Evolutionary conservation across 53 echinoderm and acorn worm species (phyloP).

Genomic region (Henricia sp.): DNA sequence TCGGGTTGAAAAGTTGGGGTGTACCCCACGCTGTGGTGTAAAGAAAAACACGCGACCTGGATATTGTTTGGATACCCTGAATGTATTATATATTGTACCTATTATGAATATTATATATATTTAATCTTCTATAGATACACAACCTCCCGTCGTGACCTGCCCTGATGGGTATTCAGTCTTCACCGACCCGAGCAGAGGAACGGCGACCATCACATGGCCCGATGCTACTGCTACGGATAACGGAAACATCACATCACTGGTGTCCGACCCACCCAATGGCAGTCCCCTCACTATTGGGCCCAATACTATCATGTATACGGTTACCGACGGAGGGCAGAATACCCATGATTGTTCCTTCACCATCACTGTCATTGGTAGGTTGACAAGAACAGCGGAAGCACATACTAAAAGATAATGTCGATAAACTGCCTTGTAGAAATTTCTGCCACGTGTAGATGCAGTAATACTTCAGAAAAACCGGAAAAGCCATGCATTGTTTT

Average conservation of each 20-base stretch:
- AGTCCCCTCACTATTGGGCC: constrained; percentile 9
- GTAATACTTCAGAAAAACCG: too few relatives aligned
- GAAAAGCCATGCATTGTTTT: too few relatives aligned
- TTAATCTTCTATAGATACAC: background rate
- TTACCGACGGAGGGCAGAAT: constrained; percentile 26
- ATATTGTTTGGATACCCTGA: too few relatives aligned
- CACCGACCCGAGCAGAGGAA: constrained; percentile 1
- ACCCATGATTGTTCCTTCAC: constrained; percentile 5
- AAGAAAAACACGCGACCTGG: too few relatives aligned
- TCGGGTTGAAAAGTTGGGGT: too few relatives aligned
- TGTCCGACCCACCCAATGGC: constrained; percentile 13
- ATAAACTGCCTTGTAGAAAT: too few relatives aligned
- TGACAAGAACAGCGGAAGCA: background rate
- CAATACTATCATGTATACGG: constrained; percentile 14
- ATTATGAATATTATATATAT: too few relatives aligned
- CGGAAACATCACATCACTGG: background rate
- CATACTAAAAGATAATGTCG: too few relatives aligned
- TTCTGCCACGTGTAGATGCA: too few relatives aligned
- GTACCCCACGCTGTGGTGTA: too few relatives aligned
- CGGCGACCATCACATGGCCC: background rate
- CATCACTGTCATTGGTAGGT: constrained; percentile 53
- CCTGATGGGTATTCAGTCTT: background rate
- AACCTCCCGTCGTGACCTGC: constrained; percentile 1
- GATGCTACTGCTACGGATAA: constrained; percentile 6
- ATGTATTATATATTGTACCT: too few relatives aligned